These are phyloP conservation scores for Hydrochoerus hydrochaeris DNA, from an alignment of 2,113 vertebrate genomes.

Conservation along the genomic window DNA sequence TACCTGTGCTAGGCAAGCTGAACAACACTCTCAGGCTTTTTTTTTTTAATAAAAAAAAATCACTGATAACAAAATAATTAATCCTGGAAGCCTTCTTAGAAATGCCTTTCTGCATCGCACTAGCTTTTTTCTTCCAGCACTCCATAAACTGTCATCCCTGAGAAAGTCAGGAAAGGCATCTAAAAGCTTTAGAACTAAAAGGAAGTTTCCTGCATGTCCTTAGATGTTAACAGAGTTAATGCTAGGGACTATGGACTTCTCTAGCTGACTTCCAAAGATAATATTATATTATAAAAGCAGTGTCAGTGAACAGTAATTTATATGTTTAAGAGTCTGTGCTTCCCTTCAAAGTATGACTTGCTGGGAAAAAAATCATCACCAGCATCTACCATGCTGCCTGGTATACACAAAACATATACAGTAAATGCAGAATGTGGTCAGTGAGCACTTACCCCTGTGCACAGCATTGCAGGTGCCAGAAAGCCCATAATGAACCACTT, in stretches of 20 bases:
- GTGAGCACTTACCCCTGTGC: not conserved
- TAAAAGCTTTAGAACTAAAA: constrained; percentile 44
- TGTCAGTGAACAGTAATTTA: constrained; percentile 25
- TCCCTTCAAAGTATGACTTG: not conserved
- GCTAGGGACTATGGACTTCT: not conserved
- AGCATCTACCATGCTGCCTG: constrained; percentile 27
- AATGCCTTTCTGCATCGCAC: constrained; percentile 23
- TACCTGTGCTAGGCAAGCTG: not conserved
- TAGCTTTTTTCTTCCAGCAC: constrained; percentile 25
- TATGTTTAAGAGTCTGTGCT: constrained; percentile 5
- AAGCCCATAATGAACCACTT: constrained; percentile 15
- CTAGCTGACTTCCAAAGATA: constrained; percentile 10
- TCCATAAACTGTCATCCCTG: not conserved
- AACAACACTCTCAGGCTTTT: not conserved
- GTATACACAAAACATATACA: constrained; percentile 25
- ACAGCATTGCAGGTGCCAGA: constrained; percentile 22
- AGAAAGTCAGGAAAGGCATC: constrained; percentile 38
- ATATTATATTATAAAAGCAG: not conserved
- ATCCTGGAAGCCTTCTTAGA: constrained; percentile 43
- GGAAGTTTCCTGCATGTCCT: constrained; percentile 31
- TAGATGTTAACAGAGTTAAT: not conserved
- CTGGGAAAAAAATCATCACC: constrained; percentile 7
- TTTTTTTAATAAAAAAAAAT: constrained; percentile 20
- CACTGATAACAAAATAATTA: constrained; percentile 49
- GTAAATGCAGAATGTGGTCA: not conserved